These are phyloP conservation scores for Parascotia fuliginaria DNA, from an alignment of 2,888 invertebrate species.

Conservation along the genomic window DNA sequence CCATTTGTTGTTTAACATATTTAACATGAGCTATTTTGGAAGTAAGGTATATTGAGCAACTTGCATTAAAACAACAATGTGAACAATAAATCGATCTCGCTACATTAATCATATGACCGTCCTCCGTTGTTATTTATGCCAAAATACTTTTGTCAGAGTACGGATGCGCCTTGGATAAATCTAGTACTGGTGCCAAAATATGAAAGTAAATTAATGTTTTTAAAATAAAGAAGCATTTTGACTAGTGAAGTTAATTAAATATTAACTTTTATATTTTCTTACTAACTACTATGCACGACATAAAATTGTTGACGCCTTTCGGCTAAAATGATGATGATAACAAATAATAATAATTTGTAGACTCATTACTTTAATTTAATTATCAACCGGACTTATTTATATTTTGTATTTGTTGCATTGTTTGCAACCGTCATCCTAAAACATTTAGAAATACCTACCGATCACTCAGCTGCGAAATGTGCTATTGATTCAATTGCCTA, in stretches of 20 bases:
- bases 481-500: no score
- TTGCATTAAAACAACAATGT: conserved; percentile 68
- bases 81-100: conserved; percentile 65
- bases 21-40: conserved; percentile 45
- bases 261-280: not conserved
- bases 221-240: not conserved
- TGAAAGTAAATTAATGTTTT: conserved; percentile 20
- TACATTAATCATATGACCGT: conserved; percentile 63
- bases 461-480: no score
- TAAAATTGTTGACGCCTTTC: no score
- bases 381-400: no score
- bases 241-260: no score
- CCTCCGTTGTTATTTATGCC: conserved; percentile 61
- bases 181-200: conserved; percentile 24
- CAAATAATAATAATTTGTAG: no score
- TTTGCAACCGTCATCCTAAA: no score
- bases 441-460: no score
- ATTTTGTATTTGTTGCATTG: no score
- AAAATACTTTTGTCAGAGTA: conserved; percentile 49
- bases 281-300: not conserved
- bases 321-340: no score
- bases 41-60: conserved; percentile 53
- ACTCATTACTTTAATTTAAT: no score
- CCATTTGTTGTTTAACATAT: conserved; percentile 26
- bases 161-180: conserved; percentile 37